phyloP scores from a whole-genome alignment of 2,113 vertebrate genomes.

The Verasper variegatus region DNA sequence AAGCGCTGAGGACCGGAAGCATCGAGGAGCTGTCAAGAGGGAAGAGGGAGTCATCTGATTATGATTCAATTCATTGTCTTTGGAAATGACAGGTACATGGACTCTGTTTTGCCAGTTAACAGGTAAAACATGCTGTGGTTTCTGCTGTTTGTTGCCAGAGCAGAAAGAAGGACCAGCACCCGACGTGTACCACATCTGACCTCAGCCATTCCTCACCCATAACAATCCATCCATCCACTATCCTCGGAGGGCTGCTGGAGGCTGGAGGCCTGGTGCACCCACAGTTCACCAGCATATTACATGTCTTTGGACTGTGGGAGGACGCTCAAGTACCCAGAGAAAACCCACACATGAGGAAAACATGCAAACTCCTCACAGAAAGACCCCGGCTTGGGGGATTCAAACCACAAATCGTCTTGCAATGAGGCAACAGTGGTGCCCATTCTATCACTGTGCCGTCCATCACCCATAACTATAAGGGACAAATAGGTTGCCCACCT shows the following conservation, averaged over 20 bases:
- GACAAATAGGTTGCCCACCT: too few species aligned
- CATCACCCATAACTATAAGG: background rate
- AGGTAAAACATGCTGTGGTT: slow-evolving; percentile 49
- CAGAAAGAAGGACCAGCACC: background rate
- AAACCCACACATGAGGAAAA: too few species aligned
- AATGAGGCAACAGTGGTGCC: too few species aligned
- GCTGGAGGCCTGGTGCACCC: too few species aligned
- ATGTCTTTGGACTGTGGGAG: too few species aligned
- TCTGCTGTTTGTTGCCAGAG: background rate
- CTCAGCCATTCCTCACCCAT: slow-evolving; percentile 17
- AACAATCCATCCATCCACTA: background rate
- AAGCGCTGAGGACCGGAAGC: slow-evolving; percentile 1
- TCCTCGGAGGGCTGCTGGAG: background rate
- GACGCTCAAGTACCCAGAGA: too few species aligned
- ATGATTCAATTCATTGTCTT: background rate
- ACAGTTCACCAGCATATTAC: too few species aligned
- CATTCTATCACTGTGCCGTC: too few species aligned
- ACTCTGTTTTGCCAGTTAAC: background rate
- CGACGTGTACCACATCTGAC: slow-evolving; percentile 25
- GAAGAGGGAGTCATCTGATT: background rate
- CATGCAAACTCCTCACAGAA: too few species aligned
- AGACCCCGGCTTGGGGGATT: background rate
- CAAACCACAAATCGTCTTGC: background rate
- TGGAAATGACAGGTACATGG: background rate
- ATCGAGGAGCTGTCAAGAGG: slow-evolving; percentile 13